Conservation (phyloP, 2,113 vertebrate genomes). For the Tamias sibiricus region DNA sequence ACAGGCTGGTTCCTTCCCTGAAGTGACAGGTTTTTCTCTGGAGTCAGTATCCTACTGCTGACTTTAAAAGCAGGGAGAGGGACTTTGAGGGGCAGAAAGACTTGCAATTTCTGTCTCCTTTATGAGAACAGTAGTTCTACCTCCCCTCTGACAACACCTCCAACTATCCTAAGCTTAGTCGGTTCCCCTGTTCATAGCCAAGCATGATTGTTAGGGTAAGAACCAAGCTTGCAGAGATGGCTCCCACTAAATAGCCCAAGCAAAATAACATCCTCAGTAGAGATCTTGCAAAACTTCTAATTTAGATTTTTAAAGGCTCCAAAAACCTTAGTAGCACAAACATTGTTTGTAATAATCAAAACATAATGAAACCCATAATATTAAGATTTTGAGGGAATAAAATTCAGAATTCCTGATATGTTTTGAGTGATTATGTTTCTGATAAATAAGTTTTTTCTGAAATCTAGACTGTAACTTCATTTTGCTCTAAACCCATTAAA, state of each 20-base stretch:
- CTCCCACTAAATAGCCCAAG: neutral
- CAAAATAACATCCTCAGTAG: neutral
- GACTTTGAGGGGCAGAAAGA: neutral
- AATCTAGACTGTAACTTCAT: slow-evolving; percentile 2
- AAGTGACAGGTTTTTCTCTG: neutral
- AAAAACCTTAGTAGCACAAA: neutral
- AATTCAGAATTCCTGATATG: neutral
- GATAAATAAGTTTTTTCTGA: slow-evolving; percentile 39
- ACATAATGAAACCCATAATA: slow-evolving; percentile 14
- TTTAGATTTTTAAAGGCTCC: slow-evolving; percentile 32
- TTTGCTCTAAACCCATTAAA: neutral
- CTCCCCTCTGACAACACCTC: neutral
- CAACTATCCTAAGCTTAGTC: neutral
- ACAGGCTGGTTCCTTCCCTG: neutral
- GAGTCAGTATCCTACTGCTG: neutral
- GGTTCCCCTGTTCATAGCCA: neutral
- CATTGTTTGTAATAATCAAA: slow-evolving; percentile 53
- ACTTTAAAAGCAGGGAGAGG: neutral
- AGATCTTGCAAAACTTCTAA: neutral
- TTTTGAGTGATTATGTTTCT: slow-evolving; percentile 4
- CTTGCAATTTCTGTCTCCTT: neutral
- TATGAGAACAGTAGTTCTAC: neutral
- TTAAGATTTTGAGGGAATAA: slow-evolving; percentile 42
- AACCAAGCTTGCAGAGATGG: neutral
- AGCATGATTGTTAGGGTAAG: neutral